phyloP scores from a whole-genome alignment of 1,140 invertebrate genomes.

The Bacillus rossius region DNA sequence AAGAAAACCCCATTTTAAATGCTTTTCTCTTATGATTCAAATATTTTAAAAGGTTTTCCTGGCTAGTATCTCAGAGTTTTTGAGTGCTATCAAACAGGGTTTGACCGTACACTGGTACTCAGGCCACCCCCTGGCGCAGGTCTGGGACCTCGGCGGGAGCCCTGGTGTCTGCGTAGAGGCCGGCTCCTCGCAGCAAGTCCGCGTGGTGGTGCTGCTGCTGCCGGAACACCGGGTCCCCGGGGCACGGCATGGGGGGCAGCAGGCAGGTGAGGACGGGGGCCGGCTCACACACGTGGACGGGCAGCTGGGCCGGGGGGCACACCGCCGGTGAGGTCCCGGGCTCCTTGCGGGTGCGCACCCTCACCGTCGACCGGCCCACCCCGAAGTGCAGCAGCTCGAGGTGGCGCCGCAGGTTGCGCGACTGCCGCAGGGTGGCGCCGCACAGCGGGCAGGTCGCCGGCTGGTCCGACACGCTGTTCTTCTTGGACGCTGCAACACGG shows the following conservation, averaged over 20 bases:
- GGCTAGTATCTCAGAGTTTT: too few relatives aligned
- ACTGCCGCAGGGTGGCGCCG: conserved; percentile 41
- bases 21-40: too few relatives aligned
- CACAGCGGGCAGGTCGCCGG: conserved; percentile 41
- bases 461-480: conserved; percentile 35
- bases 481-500: neutral
- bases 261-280: conserved; percentile 3
- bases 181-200: conserved; percentile 13
- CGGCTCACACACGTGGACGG: conserved; percentile 2
- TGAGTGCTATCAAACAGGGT: too few relatives aligned
- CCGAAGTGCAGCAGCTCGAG: conserved; percentile 42
- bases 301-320: neutral
- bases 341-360: conserved; percentile 11
- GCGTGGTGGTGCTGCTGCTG: conserved; percentile 20
- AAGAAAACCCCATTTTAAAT: too few relatives aligned
- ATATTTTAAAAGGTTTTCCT: too few relatives aligned
- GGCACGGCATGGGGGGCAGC: conserved; percentile 5
- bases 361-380: conserved; percentile 25
- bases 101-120: too few relatives aligned
- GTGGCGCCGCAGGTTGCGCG: conserved; percentile 41
- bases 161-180: conserved; percentile 16
- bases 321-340: neutral
- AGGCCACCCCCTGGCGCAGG: conserved; percentile 8
- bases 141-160: neutral
- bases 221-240: conserved; percentile 10